These are phyloP conservation scores for Penaeus indicus DNA, from an alignment of 1,140 invertebrate species.

Conservation along the genomic window DNA sequence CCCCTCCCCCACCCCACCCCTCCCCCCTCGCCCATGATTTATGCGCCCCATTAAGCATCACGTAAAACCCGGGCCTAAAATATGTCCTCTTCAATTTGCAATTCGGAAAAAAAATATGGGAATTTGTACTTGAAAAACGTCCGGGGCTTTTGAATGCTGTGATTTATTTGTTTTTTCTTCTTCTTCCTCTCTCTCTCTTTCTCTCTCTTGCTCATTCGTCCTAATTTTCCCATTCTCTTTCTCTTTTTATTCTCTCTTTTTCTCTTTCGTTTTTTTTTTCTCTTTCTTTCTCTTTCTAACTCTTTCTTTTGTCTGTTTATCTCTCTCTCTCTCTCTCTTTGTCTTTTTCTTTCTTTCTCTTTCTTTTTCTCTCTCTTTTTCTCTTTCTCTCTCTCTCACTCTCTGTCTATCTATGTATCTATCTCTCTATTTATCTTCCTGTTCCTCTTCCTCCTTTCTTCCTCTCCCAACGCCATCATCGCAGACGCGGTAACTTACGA, in stretches of 20 bases:
- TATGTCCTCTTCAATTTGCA: too few relatives aligned
- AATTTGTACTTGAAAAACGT: not conserved
- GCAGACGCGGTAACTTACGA: too few relatives aligned
- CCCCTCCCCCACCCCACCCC: not conserved
- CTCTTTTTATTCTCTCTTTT: too few relatives aligned
- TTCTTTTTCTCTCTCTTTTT: slow-evolving; percentile 11
- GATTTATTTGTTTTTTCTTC: not conserved
- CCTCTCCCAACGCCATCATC: not conserved
- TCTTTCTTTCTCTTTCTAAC: too few relatives aligned
- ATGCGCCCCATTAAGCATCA: too few relatives aligned
- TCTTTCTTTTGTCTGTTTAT: too few relatives aligned
- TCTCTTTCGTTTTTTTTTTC: too few relatives aligned
- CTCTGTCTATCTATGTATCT: not conserved
- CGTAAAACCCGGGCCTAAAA: too few relatives aligned
- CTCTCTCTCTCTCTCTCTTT: too few relatives aligned
- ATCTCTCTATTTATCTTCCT: not conserved
- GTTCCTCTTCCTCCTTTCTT: not conserved
- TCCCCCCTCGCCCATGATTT: not conserved
- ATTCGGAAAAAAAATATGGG: not conserved
- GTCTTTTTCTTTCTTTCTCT: too few relatives aligned
- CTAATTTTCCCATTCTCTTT: not conserved
- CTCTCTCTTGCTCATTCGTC: not conserved
- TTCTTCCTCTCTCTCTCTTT: not conserved
- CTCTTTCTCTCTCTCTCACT: slow-evolving; percentile 8
- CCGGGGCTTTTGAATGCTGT: not conserved